A percentile compares a stretch with the other conserved stretches of the same genome.
Evolutionary conservation across 2,888 invertebrate species (phyloP).

Genomic region (Rhorus exstirpatorius): DNA sequence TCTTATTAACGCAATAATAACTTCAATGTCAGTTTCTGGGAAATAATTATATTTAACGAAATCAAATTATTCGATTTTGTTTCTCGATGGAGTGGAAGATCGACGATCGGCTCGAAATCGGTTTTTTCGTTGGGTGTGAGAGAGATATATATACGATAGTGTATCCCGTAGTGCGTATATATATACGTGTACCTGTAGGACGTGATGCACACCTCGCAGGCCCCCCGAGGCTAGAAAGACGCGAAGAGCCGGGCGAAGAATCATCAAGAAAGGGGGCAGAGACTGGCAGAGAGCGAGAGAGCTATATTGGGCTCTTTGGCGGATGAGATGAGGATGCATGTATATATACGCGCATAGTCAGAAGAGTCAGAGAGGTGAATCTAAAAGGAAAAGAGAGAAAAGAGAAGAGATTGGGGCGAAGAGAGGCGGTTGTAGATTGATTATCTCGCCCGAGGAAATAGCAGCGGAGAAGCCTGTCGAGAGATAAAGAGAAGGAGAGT

Average conservation of each 20-base stretch:
- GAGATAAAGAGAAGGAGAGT: conserved; percentile 47
- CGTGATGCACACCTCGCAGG: conserved; percentile 46
- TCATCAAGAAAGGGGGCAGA: conserved; percentile 62
- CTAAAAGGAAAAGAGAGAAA: conserved; percentile 51
- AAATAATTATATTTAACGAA: conserved; percentile 31
- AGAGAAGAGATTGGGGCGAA: conserved; percentile 62
- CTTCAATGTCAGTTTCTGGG: too few relatives aligned
- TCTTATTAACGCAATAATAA: too few relatives aligned
- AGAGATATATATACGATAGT: background rate
- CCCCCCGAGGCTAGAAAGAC: conserved; percentile 59
- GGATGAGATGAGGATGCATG: conserved; percentile 69
- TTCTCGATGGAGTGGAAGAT: conserved; percentile 47
- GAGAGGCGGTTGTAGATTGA: conserved; percentile 74
- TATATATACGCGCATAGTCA: conserved; percentile 40
- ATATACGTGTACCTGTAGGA: conserved; percentile 33
- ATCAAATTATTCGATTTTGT: conserved; percentile 3
- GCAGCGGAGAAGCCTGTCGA: conserved; percentile 60
- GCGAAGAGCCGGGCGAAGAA: conserved; percentile 51
- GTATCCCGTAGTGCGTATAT: background rate
- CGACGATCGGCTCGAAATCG: conserved; percentile 58
- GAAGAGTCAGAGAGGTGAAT: conserved; percentile 50
- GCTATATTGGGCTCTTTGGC: conserved; percentile 54
- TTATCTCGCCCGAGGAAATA: conserved; percentile 75
- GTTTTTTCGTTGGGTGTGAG: conserved; percentile 40
- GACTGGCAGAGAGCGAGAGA: conserved; percentile 15